Conservation (phyloP, 2,888 invertebrate species). For the Cephus pulcher region DNA sequence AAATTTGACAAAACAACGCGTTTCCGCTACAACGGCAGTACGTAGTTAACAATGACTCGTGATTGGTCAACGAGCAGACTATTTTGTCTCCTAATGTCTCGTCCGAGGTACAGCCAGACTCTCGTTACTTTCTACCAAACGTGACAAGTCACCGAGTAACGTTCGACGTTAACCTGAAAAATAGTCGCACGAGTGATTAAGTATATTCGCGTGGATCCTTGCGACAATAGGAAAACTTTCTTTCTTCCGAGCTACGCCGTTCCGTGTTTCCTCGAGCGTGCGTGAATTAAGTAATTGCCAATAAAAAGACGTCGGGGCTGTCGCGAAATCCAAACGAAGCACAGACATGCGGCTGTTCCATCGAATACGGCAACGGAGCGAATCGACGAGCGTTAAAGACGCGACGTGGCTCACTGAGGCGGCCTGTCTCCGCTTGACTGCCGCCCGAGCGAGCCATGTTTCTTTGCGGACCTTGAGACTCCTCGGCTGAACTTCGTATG, state of each 20-base stretch:
- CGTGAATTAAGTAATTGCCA: neutral
- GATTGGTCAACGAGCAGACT: neutral
- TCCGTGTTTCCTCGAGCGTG: neutral
- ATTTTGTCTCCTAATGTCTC: neutral
- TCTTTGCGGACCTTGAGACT: constrained; percentile 28
- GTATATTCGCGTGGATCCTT: neutral
- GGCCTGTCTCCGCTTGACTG: constrained; percentile 16
- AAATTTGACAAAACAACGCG: neutral
- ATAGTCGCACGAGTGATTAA: neutral
- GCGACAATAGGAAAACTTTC: neutral
- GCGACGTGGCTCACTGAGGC: neutral
- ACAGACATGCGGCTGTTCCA: neutral
- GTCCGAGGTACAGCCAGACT: neutral
- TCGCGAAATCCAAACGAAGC: neutral
- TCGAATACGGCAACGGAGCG: neutral
- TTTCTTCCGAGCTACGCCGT: neutral
- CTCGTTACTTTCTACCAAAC: neutral
- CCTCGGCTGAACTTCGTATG: constrained; percentile 31
- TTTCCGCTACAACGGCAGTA: neutral
- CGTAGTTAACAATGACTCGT: neutral
- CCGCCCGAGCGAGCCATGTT: constrained; percentile 5
- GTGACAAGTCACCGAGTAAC: neutral
- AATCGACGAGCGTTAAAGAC: neutral
- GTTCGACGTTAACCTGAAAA: neutral
- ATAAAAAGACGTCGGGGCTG: neutral